Evolutionary conservation across 2,113 vertebrate species (phyloP), one percentile per base, ranked within the genome.

Genomic region (Sinocyclocheilus anophthalmus): DNA sequence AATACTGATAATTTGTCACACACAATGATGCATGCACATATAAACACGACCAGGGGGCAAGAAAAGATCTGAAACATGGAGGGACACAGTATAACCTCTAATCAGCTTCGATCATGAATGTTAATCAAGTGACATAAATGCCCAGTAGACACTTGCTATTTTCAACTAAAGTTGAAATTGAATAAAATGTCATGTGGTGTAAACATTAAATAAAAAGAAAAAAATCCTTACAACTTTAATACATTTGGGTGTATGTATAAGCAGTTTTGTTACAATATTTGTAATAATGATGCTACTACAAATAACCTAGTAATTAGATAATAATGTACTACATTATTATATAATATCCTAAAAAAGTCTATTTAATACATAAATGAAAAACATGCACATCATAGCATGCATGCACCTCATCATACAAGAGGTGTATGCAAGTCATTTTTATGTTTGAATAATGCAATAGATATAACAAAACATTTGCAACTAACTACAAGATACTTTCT

Each of bases 1-100:
- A 33, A 63, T 53, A 84, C n/a, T 80, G n/a, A 84, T 33, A 73
- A 59, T 55, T 82, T 75, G 33, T 14, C n/a, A 75, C 39, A 84
- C 48, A 79, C 76, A 63, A 24, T 73, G 57, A 63, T 26, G 65
- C 42, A 83, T 76, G 78, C 45, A 48, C 26, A 30, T n/a, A 81
- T 42, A 50, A 26, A 84, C 30, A 16, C 42, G 81, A 72, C 67
- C 55, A 53, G 67, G 42, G 67, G 76, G 37, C 69, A 42, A 57
- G 18, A 22, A 78, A 57, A 10, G 11, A 61, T 24, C 33, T 61
- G n/a, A 81, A 81, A 81, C 8, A 37, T 8, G 1, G 3, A 42
- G 5, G 37, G 22, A 42, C 57, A 59, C 53, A 16, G 61, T 42
- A n/a, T 30, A 50, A 63, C 7, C 37, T n/a, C 39, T 42, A 81